Percentiles rank a stretch among this genome's conserved stretches.
Evolutionary conservation across 2,797 vertebrate genomes (phyloP).

Genomic region (Neoniphon sammara): DNA sequence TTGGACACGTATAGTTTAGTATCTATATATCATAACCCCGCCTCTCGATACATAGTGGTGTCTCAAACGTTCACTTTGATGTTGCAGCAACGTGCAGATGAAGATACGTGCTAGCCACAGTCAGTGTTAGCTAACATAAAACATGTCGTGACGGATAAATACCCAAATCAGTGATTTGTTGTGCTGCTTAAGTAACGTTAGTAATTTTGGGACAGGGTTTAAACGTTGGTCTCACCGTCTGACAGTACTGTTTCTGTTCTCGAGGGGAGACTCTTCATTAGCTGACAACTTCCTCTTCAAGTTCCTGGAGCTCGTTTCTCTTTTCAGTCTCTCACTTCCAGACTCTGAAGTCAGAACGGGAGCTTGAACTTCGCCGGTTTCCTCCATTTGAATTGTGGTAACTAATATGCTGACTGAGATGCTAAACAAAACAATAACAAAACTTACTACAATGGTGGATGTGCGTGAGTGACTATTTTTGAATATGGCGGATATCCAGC

Average conservation of each 20-base stretch:
- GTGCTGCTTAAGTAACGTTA: fast-evolving
- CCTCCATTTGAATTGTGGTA: constrained; percentile 63
- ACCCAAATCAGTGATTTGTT: too few species aligned
- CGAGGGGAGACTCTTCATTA: constrained; percentile 42
- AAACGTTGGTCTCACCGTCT: constrained; percentile 68
- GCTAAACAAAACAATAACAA: constrained; percentile 8
- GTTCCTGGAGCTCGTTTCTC: constrained; percentile 37
- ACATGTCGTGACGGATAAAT: neutral
- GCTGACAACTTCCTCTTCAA: constrained; percentile 59
- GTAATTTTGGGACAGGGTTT: fast-evolving
- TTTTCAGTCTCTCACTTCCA: constrained; percentile 35
- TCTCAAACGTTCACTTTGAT: neutral
- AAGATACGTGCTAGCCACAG: too few species aligned
- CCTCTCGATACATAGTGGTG: neutral
- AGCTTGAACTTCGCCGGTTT: constrained; percentile 36
- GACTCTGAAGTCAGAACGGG: constrained; percentile 8
- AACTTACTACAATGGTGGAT: neutral
- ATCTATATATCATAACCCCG: fast-evolving
- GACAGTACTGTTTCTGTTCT: constrained; percentile 21
- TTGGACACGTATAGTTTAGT: too few species aligned
- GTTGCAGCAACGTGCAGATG: neutral
- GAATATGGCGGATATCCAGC: constrained; percentile 79
- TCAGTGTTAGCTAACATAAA: neutral
- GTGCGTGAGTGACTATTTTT: constrained; percentile 57
- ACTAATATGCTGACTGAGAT: neutral